Conservation (phyloP, 2,113 vertebrate species). For the Brachypodius melanocephalos region DNA sequence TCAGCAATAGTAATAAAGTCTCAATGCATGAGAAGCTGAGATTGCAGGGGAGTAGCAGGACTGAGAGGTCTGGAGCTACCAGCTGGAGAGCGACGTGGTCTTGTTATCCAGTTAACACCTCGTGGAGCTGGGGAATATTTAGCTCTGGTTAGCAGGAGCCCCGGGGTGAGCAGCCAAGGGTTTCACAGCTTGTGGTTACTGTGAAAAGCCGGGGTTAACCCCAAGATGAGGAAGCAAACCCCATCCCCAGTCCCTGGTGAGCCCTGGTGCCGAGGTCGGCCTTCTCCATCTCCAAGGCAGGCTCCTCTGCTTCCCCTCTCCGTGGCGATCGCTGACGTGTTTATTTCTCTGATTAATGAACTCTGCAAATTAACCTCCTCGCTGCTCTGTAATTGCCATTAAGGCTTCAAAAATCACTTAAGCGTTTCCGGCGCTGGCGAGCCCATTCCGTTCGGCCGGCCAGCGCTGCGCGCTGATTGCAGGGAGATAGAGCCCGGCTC, state of each 20-base stretch:
- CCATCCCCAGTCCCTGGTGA: neutral
- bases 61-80: neutral
- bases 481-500: constrained; percentile 68
- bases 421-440: constrained; percentile 44
- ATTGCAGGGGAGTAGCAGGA: neutral
- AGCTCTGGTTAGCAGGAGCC: neutral
- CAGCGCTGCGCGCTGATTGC: constrained; percentile 58
- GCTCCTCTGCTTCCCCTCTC: constrained; percentile 11
- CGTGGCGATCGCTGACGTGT: constrained; percentile 57
- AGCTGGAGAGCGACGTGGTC: rapidly evolving
- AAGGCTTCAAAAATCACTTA: constrained; percentile 77
- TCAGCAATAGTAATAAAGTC: neutral
- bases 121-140: neutral
- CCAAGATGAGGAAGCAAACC: rapidly evolving
- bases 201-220: neutral
- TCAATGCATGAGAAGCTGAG: neutral
- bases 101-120: neutral
- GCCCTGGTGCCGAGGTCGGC: neutral
- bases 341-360: constrained; percentile 75
- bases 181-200: rapidly evolving
- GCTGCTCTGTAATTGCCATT: constrained; percentile 72
- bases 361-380: constrained; percentile 73
- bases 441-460: constrained; percentile 40
- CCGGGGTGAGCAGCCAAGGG: neutral
- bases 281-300: neutral